Conservation (phyloP, 2,797 vertebrate species). For the Manis javanica region DNA sequence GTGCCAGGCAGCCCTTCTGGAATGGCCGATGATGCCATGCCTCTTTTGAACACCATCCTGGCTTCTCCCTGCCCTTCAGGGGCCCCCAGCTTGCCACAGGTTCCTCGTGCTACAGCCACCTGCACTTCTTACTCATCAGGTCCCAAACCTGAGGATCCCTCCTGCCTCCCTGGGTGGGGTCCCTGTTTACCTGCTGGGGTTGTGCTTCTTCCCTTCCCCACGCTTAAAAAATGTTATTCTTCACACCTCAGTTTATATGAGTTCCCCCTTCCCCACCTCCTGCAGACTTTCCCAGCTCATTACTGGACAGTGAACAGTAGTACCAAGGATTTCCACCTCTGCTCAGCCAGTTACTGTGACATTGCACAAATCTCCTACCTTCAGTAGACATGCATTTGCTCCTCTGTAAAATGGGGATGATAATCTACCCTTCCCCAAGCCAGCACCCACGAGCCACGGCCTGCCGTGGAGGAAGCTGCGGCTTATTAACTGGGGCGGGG, state of each 20-base stretch:
- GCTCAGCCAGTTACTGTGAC: background rate
- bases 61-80: background rate
- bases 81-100: background rate
- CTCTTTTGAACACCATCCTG: background rate
- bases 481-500: background rate
- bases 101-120: background rate
- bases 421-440: background rate
- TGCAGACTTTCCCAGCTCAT: background rate
- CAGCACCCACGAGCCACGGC: accelerated
- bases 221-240: background rate
- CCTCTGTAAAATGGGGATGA: background rate
- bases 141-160: background rate
- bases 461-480: background rate
- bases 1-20: background rate
- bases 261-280: background rate
- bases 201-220: background rate
- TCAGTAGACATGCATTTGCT: background rate
- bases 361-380: background rate
- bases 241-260: background rate
- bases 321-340: background rate
- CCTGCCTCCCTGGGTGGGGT: background rate
- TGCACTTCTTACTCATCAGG: background rate
- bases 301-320: background rate
- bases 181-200: background rate
- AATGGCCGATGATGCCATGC: background rate